A percentile compares a stretch with the other conserved stretches of the same genome.
These are phyloP conservation scores for Dermatemys mawii DNA, from an alignment of 2,113 vertebrate genomes.

Conservation along the genomic window DNA sequence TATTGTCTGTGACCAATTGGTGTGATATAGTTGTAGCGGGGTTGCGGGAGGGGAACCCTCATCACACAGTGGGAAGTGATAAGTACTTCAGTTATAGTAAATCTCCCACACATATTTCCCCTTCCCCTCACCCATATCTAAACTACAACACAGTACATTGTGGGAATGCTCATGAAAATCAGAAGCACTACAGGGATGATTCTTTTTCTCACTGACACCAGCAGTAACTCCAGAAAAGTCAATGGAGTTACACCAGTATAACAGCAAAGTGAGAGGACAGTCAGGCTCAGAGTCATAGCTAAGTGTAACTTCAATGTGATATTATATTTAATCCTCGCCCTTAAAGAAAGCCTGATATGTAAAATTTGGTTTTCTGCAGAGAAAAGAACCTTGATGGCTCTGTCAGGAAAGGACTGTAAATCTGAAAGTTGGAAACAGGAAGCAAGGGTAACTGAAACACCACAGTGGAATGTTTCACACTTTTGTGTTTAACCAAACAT, in stretches of 20 bases:
- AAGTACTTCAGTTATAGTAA: not conserved
- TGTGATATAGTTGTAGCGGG: not conserved
- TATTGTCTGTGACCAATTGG: not conserved
- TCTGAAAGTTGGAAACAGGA: slow-evolving; percentile 57
- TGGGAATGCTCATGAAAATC: slow-evolving; percentile 21
- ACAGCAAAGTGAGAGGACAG: slow-evolving; percentile 11
- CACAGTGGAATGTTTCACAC: slow-evolving; percentile 34
- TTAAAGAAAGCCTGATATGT: slow-evolving; percentile 54
- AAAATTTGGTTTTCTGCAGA: slow-evolving; percentile 61
- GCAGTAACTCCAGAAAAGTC: not conserved
- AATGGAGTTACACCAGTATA: not conserved
- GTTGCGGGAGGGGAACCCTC: not conserved
- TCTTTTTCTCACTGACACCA: slow-evolving; percentile 25
- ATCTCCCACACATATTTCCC: not conserved
- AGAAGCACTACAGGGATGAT: not conserved
- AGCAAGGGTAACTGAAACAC: slow-evolving; percentile 47
- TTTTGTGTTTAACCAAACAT: slow-evolving; percentile 70
- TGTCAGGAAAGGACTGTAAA: slow-evolving; percentile 62
- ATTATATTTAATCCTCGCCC: slow-evolving; percentile 51
- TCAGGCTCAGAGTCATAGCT: slow-evolving; percentile 8
- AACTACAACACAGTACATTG: not conserved
- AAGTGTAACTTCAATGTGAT: slow-evolving; percentile 15
- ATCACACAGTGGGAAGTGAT: not conserved
- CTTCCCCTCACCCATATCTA: not conserved
- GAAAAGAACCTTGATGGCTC: slow-evolving; percentile 44